Evolutionary conservation across 1,140 invertebrate species (phyloP), one percentile per base, ranked within the genome.

Genomic region (Prorops nasuta): DNA sequence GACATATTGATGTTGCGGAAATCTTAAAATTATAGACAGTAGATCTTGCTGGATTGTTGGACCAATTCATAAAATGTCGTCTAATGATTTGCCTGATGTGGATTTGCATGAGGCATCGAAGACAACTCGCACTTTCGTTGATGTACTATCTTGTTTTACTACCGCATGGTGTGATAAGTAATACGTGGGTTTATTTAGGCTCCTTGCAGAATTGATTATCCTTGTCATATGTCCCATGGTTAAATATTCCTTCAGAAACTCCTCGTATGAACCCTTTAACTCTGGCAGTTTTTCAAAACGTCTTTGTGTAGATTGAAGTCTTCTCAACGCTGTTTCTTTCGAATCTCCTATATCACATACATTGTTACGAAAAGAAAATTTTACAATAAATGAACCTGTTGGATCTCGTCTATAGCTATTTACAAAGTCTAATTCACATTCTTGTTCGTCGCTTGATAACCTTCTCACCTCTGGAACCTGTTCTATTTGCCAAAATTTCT

Each of bases 201-300:
- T 17, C 10, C 21, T 44, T 3, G 17, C 18, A 17, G 10, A 24
- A 6, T 31, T 24, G 24, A 4, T 6, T 4, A 18, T 6, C 16
- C 4, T 16, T 4, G 3, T 18, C 54, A 67, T 63, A 20, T 69
- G 57, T 2, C 59, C 51, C n/a, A n/a, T n/a, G n/a, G 40, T 19
- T 1, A 65, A 14, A 41, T 69, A 71, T 24, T 66, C 62, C 10
- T 46, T 12, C 38, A 69, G 58, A 12, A n/a, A n/a, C n/a, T n/a
- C n/a, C n/a, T n/a, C n/a, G n/a, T n/a, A n/a, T n/a, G n/a, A n/a
- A n/a, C n/a, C n/a, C n/a, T n/a, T n/a, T n/a, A n/a, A n/a, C n/a
- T n/a, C n/a, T n/a, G n/a, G n/a, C n/a, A n/a, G n/a, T n/a, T n/a
- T n/a, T n/a, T n/a, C n/a, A n/a, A n/a, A n/a, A n/a, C n/a, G 37